Conservation (phyloP, 1,140 invertebrate genomes). For the Pollicipes pollicipes region DNA sequence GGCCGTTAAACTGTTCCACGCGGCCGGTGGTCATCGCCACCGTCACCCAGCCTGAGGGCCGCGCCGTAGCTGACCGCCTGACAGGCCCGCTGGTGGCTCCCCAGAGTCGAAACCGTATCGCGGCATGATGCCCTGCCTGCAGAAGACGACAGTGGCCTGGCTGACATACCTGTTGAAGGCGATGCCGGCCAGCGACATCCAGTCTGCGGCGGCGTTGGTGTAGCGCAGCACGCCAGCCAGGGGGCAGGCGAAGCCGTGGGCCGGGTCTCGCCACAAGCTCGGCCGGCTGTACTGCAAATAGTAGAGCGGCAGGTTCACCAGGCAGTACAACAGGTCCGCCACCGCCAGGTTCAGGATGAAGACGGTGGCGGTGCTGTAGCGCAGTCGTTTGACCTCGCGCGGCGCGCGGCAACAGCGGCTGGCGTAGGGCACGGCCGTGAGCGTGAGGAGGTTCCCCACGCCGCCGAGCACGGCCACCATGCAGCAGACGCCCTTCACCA, state of each 20-base stretch:
- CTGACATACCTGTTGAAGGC: constrained; percentile 1
- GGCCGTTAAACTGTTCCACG: too few relatives aligned
- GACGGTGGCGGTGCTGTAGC: constrained; percentile 12
- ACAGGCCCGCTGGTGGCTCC: too few relatives aligned
- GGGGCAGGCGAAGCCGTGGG: constrained; percentile 8
- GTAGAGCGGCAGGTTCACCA: constrained; percentile 15
- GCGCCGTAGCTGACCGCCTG: too few relatives aligned
- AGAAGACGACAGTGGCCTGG: too few relatives aligned
- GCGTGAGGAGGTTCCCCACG: constrained; percentile 13
- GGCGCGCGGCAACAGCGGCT: background rate
- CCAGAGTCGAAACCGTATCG: too few relatives aligned
- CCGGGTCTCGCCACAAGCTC: background rate
- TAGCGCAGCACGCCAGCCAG: constrained; percentile 13
- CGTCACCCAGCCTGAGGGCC: too few relatives aligned
- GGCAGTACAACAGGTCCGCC: constrained; percentile 16
- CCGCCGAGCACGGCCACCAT: constrained; percentile 14
- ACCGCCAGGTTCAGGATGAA: constrained; percentile 18
- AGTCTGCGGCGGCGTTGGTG: constrained; percentile 16
- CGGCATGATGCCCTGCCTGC: too few relatives aligned
- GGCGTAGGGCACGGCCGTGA: constrained; percentile 9
- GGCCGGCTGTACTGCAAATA: constrained; percentile 10
- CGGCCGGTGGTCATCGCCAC: too few relatives aligned
- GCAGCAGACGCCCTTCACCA: constrained; percentile 11
- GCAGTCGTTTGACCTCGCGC: background rate
- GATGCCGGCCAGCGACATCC: constrained; percentile 14